A percentile compares a stretch with the other conserved stretches of the same genome.
phyloP scores from a whole-genome alignment of 2,888 invertebrate species.

The Petrolisthes manimaculis region DNA sequence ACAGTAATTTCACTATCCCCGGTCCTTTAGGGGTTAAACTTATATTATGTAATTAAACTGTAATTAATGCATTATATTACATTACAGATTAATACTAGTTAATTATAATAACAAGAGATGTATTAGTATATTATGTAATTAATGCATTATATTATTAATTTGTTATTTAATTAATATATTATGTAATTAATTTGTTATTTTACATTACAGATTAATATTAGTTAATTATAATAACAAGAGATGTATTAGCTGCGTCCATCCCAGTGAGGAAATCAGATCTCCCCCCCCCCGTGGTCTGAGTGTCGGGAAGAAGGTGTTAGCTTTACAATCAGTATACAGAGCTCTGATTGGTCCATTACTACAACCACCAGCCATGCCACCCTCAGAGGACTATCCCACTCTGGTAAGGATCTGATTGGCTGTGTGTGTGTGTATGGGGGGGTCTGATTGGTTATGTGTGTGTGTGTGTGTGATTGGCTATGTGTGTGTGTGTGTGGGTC shows the following conservation, averaged over 20 bases:
- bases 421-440: not conserved
- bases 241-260: conserved; percentile 62
- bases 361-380: conserved; percentile 60
- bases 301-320: conserved; percentile 35
- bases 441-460: not conserved
- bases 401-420: conserved; percentile 18
- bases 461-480: conserved; percentile 3
- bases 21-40: too few relatives aligned
- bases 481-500: conserved; percentile 19
- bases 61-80: conserved; percentile 14
- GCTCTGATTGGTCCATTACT: conserved; percentile 56
- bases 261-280: conserved; percentile 51
- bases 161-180: not conserved
- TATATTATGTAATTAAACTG: too few relatives aligned
- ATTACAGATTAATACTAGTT: conserved; percentile 57
- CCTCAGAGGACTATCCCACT: conserved; percentile 51
- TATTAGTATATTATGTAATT: too few relatives aligned
- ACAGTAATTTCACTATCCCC: too few relatives aligned
- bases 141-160: too few relatives aligned
- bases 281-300: conserved; percentile 20
- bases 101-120: conserved; percentile 64
- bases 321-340: conserved; percentile 54
- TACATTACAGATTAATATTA: conserved; percentile 54
- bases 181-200: not conserved
- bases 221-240: conserved; percentile 63